Base-by-base conservation (phyloP, 2,888 invertebrate species). In the Sycophila texana region DNA sequence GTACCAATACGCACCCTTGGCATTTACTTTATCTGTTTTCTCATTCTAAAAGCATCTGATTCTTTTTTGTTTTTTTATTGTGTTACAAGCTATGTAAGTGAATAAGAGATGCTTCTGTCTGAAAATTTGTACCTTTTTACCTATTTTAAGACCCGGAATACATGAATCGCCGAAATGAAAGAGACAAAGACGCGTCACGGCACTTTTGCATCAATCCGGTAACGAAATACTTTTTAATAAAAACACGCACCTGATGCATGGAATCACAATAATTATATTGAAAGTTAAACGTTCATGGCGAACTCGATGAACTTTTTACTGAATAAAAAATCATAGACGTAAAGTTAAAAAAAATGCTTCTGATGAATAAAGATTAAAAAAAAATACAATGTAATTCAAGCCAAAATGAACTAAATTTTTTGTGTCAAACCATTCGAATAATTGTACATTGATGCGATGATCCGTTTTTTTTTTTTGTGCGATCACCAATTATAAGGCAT, bases 271-370 rank as follows among this genome's bases (percentile, higher is more conserved):
- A 81, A 83, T 82, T 84, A 85, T 85, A 86, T 84, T 84, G 84
- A 86, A 85, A 86, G 83, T 85, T 84, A 83, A 84, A 86, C 86
- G 86, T 86, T 88, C 87, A 84, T 85, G 85, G 87, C 84, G 82
- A 85, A 85, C 84, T 81, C 77, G 85, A 87, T 84, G 83, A 88
- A 85, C 86, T 89, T 90, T 90, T 89, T 88, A 89, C 86, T 87
- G 85, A 87, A 86, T 86, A 85, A 84, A 85, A 77, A 80, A 83
- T 7, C 39, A 83, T 80, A 83, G 82, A 83, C 84, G 84, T 86
- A 86, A 85, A 84, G 49, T 39, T 39, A 39, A 39, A 4, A 26
- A 47, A 84, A 83, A 83, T 85, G 88, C 87, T 89, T 89, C 86
- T 88, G 87, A 84, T 86, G 84, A 87, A 87, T 86, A 86, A 89